Evolutionary conservation across 2,797 vertebrate species (phyloP).

Genomic region (Pangasius mekongensis): DNA sequence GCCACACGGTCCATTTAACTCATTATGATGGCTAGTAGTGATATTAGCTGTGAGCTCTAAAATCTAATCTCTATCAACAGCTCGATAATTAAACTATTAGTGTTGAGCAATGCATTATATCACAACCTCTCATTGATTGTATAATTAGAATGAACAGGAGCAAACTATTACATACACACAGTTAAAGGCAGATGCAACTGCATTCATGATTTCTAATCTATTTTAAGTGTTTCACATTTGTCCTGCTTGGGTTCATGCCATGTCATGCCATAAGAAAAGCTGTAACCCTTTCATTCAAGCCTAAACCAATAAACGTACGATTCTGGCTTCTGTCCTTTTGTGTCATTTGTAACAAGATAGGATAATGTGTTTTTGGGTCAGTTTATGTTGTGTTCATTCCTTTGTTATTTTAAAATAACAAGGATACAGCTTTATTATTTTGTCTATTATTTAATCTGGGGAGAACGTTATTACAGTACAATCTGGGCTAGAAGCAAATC

Average conservation of each 20-base stretch:
- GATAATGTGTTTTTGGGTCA: neutral
- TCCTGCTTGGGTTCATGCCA: neutral
- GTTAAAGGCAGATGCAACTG: neutral
- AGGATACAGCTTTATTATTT: neutral
- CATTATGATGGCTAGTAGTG: neutral
- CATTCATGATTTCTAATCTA: neutral
- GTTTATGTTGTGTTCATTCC: neutral
- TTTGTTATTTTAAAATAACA: neutral
- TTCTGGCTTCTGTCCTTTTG: neutral
- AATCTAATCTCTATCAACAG: neutral
- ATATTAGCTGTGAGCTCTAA: neutral
- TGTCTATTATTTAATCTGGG: neutral
- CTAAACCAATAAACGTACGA: neutral
- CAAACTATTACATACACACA: neutral
- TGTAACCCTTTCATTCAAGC: neutral
- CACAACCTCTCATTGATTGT: neutral
- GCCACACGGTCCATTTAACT: neutral
- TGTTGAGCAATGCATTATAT: neutral
- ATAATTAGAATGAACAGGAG: neutral
- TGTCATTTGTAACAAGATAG: neutral
- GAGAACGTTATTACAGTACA: neutral
- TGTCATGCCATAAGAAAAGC: neutral
- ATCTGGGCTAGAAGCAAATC: neutral
- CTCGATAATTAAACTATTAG: neutral
- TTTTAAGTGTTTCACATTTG: neutral